Base-by-base conservation (phyloP, 1,140 invertebrate genomes). In the Chironomus tepperi region DNA sequence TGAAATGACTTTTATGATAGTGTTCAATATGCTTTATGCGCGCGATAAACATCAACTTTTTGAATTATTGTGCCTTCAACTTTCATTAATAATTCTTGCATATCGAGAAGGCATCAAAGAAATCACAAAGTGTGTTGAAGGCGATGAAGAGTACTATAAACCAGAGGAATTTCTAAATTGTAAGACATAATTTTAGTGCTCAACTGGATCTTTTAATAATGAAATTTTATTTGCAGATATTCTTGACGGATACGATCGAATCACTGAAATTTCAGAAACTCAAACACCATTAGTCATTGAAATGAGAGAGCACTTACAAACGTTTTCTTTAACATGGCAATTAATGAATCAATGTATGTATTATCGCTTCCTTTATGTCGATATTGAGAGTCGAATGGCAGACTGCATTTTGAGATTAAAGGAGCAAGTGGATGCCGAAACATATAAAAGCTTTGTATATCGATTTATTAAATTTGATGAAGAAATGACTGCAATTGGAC, bases 11-110 rank as follows among this genome's bases (percentile, higher is more conserved):
- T 75, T 67, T 70, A 73, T 75, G 9, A 43, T 76, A 57, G 73
- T 74, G 9, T 75, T 73, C 9, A 75, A 34, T 47, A 73, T 73
- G 70, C 75, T 82, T 21, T 79, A 82, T 78, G 79, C 79, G 5
- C 80, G 81, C 57, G 82, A 82, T 77, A 80, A 79, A 72, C 79
- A 82, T 79, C 79, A 81, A 34, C 74, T 82, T 73, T 77, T 82
- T 77, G 80, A 82, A 80, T 79, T 82, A 78, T 77, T 82, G 76
- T 79, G 80, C 77, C 80, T 81, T 78, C 79, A 82, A 77, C 77
- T 81, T 12, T 79, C 81, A 77, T 82, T 79, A 77, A 79, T 82
- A 79, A 80, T 81, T 2, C 81, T 80, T 75, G 79, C 81, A 18
- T 82, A 81, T 75, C 79, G 79, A 42, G 80, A 81, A 77, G 81